A percentile compares a stretch with the other conserved stretches of the same genome.
phyloP scores from a whole-genome alignment of 2,888 invertebrate species.

The Sphinx pinastri region DNA sequence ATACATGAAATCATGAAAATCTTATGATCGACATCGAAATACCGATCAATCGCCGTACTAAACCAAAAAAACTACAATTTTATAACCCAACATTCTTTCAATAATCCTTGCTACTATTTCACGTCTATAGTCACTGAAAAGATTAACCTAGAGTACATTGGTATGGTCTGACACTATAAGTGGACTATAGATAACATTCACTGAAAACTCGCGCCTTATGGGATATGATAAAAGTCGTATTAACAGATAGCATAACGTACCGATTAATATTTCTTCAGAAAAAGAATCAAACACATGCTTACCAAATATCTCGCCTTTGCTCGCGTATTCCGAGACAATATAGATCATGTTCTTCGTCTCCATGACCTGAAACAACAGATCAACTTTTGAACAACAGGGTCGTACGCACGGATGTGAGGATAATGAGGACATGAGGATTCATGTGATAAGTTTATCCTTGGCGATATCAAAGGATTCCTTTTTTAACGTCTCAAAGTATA shows the following conservation, averaged over 20 bases:
- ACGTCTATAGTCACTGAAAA: too few species aligned
- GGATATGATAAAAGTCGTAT: neutral
- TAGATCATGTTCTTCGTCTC: constrained; percentile 99
- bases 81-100: too few species aligned
- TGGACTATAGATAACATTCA: neutral
- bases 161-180: neutral
- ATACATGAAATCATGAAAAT: too few species aligned
- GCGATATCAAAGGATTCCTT: neutral
- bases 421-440: too few species aligned
- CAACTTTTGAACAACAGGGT: neutral
- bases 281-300: constrained; percentile 62
- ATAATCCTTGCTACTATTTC: too few species aligned
- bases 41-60: too few species aligned
- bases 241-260: too few species aligned
- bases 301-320: constrained; percentile 99
- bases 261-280: neutral
- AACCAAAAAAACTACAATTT: too few species aligned
- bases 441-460: neutral
- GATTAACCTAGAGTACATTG: too few species aligned
- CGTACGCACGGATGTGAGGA: neutral
- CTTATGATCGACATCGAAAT: too few species aligned
- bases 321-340: constrained; percentile 98
- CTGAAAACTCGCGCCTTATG: neutral
- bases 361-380: constrained; percentile 91
- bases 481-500: neutral